Evolutionary conservation across 2,113 vertebrate genomes (phyloP).

Genomic region (Albula goreensis): DNA sequence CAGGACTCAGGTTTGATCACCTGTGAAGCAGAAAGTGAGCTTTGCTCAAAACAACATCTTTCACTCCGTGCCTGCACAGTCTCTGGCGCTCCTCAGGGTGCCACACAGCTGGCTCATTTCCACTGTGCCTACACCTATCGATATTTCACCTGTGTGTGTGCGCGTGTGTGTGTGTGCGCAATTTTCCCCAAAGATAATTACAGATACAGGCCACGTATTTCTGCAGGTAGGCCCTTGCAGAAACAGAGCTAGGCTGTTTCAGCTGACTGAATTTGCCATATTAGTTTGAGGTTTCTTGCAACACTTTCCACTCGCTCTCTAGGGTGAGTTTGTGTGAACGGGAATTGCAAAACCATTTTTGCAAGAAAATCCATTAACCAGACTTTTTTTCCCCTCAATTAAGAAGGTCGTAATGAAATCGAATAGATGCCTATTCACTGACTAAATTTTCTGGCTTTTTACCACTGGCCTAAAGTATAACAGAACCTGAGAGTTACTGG

Average conservation of each 20-base stretch:
- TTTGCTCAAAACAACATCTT: neutral
- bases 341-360: no score
- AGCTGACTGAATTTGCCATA: neutral
- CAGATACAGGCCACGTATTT: neutral
- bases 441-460: neutral
- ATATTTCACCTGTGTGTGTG: neutral
- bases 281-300: neutral
- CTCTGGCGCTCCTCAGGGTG: neutral
- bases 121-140: neutral
- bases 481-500: no score
- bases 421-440: neutral
- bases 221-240: no score
- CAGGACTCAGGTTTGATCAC: constrained; percentile 97
- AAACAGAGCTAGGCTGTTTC: neutral
- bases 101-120: neutral
- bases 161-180: neutral
- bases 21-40: constrained; percentile 54
- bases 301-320: neutral
- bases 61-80: neutral
- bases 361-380: no score
- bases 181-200: neutral
- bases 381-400: neutral
- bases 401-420: neutral
- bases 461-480: no score
- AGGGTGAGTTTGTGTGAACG: neutral